A percentile compares a stretch with the other conserved stretches of the same genome.
Evolutionary conservation across 2,797 vertebrate species (phyloP).

Genomic region (Sebastolobus altivelis): DNA sequence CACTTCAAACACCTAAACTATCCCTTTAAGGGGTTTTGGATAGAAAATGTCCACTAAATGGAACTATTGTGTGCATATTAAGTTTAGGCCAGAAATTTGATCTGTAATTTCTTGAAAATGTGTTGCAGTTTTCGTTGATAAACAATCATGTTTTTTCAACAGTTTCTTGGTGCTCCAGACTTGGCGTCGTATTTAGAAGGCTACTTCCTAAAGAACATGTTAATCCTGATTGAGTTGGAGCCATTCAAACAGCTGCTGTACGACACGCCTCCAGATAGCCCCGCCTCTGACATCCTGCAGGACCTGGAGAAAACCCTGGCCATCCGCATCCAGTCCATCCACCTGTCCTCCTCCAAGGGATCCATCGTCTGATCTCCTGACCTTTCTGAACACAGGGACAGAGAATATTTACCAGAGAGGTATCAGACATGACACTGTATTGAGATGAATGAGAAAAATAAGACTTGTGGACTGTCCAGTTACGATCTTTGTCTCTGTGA

Average conservation of each 20-base stretch:
- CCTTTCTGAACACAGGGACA: background rate
- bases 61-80: background rate
- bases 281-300: constrained; percentile 90
- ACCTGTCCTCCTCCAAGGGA: constrained; percentile 98
- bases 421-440: constrained; percentile 8
- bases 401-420: background rate
- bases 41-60: background rate
- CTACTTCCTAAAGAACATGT: constrained; percentile 99
- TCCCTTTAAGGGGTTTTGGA: background rate
- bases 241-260: constrained; percentile 97
- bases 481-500: constrained; percentile 47
- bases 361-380: constrained; percentile 87
- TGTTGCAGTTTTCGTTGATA: background rate
- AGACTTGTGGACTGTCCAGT: constrained; percentile 8
- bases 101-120: background rate
- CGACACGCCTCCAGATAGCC: constrained; percentile 89
- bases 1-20: no score
- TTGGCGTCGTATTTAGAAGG: constrained; percentile 95
- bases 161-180: constrained; percentile 95
- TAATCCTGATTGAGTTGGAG: constrained; percentile 95
- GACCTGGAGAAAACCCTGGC: constrained; percentile 96
- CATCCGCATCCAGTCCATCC: constrained; percentile 95
- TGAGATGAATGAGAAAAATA: constrained; percentile 15
- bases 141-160: background rate
- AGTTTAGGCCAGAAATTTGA: background rate